Conservation (phyloP, 2,113 vertebrate species). For the Monarcha castaneiventris region DNA sequence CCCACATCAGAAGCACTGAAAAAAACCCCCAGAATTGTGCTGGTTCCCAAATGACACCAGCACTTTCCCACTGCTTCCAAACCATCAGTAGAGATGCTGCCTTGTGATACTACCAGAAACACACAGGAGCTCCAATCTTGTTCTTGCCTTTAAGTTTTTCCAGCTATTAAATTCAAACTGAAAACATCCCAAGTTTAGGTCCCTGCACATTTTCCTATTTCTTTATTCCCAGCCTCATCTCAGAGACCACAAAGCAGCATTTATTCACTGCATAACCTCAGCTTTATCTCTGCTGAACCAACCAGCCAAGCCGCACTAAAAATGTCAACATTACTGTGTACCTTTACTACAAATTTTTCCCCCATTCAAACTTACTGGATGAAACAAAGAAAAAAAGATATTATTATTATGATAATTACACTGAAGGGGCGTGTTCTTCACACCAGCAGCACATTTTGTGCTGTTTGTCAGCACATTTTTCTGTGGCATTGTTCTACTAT, state of each 20-base stretch:
- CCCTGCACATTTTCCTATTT: neutral
- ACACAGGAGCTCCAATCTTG: accelerated
- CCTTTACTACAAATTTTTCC: neutral
- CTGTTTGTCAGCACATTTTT: neutral
- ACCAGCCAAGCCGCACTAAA: neutral
- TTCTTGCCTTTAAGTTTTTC: neutral
- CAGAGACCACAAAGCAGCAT: neutral
- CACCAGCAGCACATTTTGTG: neutral
- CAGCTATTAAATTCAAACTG: neutral
- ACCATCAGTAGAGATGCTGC: accelerated
- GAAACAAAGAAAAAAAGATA: neutral
- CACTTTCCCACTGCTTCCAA: neutral
- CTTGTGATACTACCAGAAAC: neutral
- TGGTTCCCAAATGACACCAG: neutral
- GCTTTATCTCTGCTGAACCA: neutral
- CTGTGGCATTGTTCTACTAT: neutral
- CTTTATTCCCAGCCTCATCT: neutral
- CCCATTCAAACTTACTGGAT: neutral
- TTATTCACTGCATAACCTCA: neutral
- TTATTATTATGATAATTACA: neutral
- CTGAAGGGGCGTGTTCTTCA: neutral
- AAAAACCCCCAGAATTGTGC: neutral
- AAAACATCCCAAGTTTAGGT: neutral
- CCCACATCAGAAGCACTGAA: neutral
- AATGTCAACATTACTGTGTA: neutral